Base-by-base conservation (phyloP, 2,888 invertebrate genomes). In the Pocota personata region DNA sequence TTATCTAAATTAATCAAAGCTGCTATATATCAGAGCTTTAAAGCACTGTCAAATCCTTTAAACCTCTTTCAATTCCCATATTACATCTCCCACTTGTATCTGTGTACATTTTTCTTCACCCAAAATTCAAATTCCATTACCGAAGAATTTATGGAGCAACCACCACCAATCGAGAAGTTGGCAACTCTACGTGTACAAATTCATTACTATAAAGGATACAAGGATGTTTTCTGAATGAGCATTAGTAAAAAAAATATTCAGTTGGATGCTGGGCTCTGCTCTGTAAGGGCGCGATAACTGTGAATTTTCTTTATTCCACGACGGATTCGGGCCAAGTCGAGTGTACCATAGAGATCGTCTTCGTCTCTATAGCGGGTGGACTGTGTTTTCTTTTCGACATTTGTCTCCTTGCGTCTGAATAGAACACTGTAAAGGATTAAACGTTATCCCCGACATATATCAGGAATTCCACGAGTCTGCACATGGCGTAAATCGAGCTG, bases 191-290 rank as follows among this genome's bases (percentile, higher is more conserved):
- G 1, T 14, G 14, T n/a, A 46, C 32, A 40, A 58, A 71, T 58
- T 80, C 58, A 67, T 75, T 71, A 80, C 48, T 75, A 64, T 64
- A 80, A 80, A 77, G 76, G 80, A 86, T 67, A 82, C 80, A 76
- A 86, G 82, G 82, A 86, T 82, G 86, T 76, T 69, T 72, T 86
- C 40, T 62, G 76, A 82, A 82, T 82, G 82, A 82, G 67, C 62
- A 82, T 82, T 75, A 64, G 64, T 64, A 35, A 37, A 75, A 72
- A 50, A 64, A 50, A 73, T 35, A 75, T 80, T 86, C 86, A 86
- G 86, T 86, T 82, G 82, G 66, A 82, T 86, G 86, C 82, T 86
- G 86, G 67, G 86, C 62, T 80, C 62, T 77, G 82, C 14, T 67
- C 35, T 40, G 82, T 66, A 27, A 77, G 76, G 86, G 60, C 80